These are phyloP conservation scores for Cephalotes varians DNA, from an alignment of 2,888 invertebrate genomes.

Conservation along the genomic window DNA sequence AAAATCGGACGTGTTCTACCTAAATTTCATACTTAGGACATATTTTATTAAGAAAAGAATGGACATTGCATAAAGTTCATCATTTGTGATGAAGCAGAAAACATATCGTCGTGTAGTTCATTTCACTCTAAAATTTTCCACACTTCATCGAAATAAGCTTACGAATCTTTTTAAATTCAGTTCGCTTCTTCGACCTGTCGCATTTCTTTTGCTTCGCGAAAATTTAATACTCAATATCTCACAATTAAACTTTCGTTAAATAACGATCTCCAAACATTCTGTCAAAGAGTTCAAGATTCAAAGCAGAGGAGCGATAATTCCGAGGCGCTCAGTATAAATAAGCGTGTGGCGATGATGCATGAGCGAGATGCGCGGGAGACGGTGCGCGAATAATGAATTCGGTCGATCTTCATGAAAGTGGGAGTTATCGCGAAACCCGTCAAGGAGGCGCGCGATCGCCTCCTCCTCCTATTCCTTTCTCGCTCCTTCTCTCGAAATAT, in stretches of 20 bases:
- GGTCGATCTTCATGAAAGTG: conserved; percentile 48
- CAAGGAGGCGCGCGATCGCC: conserved; percentile 45
- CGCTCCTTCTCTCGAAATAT: conserved; percentile 44
- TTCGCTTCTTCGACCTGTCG: no score
- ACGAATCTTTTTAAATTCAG: neutral
- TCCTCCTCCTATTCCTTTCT: neutral
- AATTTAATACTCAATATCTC: neutral
- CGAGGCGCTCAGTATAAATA: conserved; percentile 36
- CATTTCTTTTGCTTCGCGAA: neutral
- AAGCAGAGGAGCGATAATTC: conserved; percentile 24
- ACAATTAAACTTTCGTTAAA: neutral
- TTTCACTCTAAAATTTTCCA: neutral
- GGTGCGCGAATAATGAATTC: conserved; percentile 51
- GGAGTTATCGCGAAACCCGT: conserved; percentile 46
- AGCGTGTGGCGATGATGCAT: conserved; percentile 34
- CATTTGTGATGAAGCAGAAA: neutral
- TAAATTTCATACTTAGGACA: neutral
- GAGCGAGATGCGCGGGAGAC: conserved; percentile 30
- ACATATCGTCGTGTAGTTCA: neutral
- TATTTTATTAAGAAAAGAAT: neutral
- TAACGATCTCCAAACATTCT: conserved; percentile 1
- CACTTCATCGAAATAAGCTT: neutral
- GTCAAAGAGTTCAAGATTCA: neutral
- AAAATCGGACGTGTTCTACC: neutral
- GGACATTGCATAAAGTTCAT: neutral